Conservation (phyloP, 2,113 vertebrate genomes). For the Dolichotis patagonum region DNA sequence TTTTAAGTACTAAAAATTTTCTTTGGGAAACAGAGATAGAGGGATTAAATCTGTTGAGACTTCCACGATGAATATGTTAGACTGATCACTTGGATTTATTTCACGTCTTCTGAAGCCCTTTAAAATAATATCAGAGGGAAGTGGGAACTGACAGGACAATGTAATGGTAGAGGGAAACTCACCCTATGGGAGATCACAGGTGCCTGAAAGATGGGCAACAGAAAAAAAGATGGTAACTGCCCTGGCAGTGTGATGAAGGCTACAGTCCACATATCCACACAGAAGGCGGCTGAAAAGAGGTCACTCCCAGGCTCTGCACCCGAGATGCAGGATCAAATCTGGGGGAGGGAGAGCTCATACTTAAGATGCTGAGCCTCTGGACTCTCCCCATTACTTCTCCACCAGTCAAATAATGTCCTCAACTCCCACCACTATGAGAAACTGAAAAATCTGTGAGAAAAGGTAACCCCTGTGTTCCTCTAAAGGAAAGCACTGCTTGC, state of each 20-base stretch:
- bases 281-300: not conserved
- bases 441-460: not conserved
- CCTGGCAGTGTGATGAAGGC: not conserved
- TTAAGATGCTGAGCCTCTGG: not conserved
- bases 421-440: not conserved
- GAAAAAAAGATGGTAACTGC: too few relatives aligned
- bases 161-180: not conserved
- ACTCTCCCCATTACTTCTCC: not conserved
- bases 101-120: conserved; percentile 11
- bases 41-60: not conserved
- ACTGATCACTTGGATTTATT: not conserved
- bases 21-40: conserved; percentile 28
- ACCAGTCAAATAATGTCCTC: not conserved
- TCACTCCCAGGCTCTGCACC: too few relatives aligned
- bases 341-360: not conserved
- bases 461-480: not conserved
- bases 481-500: not conserved
- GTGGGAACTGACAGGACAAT: not conserved
- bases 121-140: conserved; percentile 8
- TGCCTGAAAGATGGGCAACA: not conserved
- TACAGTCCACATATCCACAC: not conserved
- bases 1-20: not conserved
- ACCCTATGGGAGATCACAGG: not conserved
- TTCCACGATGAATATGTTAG: not conserved
- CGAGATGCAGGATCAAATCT: not conserved